phyloP scores from a whole-genome alignment of 2,113 vertebrate species.

The Hystrix brachyura region DNA sequence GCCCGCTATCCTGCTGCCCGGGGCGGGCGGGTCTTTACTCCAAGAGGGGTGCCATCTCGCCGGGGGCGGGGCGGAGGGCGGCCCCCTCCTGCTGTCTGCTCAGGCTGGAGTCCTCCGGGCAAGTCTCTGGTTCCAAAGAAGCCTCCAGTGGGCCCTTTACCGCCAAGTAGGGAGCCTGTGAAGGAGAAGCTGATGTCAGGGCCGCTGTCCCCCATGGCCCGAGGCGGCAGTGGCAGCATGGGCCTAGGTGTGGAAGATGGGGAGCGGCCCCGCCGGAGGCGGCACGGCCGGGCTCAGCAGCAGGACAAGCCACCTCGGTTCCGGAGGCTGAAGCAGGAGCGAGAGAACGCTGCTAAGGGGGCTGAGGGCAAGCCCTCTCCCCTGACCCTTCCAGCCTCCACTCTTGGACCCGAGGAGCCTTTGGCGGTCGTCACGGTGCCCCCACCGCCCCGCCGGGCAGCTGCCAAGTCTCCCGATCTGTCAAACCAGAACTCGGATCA shows the following conservation, averaged over 20 bases:
- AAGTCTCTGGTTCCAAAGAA: slow-evolving; percentile 87
- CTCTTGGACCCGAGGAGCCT: slow-evolving; percentile 56
- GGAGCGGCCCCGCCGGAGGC: slow-evolving; percentile 91
- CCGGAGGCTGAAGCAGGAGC: slow-evolving; percentile 94
- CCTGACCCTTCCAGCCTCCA: neutral
- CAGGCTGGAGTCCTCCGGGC: slow-evolving; percentile 82
- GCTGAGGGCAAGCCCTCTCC: slow-evolving; percentile 67
- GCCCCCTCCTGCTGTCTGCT: slow-evolving; percentile 75
- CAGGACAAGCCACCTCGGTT: slow-evolving; percentile 97
- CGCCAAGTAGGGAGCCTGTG: slow-evolving; percentile 88
- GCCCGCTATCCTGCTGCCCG: slow-evolving; percentile 81
- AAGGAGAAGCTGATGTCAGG: slow-evolving; percentile 80
- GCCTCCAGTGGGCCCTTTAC: slow-evolving; percentile 57
- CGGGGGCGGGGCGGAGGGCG: slow-evolving; percentile 92
- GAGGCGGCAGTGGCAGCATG: slow-evolving; percentile 10
- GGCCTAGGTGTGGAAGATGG: slow-evolving; percentile 84
- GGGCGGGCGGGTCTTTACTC: slow-evolving; percentile 94
- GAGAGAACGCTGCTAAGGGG: slow-evolving; percentile 91
- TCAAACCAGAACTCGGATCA: slow-evolving; percentile 97
- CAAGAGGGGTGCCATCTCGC: slow-evolving; percentile 94
- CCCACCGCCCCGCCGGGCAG: slow-evolving; percentile 78
- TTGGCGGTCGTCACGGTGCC: neutral
- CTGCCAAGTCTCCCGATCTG: slow-evolving; percentile 95
- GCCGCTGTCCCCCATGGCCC: slow-evolving; percentile 75
- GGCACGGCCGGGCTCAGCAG: slow-evolving; percentile 94